Evolutionary conservation across 2,888 invertebrate genomes (phyloP).

Genomic region (Flexamia atlantica): DNA sequence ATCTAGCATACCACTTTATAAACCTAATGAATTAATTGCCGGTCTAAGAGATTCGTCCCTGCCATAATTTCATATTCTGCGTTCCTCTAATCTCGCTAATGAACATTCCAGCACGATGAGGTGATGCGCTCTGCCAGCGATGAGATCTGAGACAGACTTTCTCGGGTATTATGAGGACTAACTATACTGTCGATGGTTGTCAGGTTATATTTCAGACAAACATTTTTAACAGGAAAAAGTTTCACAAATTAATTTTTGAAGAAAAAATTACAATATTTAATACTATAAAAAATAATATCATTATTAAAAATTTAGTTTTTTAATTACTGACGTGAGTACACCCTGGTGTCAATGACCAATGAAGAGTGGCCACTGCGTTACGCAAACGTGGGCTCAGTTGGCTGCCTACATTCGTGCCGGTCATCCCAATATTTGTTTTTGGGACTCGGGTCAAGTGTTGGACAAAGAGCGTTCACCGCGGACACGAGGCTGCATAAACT

Average conservation of each 20-base stretch:
- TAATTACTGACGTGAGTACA: too few species aligned
- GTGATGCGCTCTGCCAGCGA: constrained; percentile 43
- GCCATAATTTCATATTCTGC: not conserved
- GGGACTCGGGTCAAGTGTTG: not conserved
- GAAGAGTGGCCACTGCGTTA: constrained; percentile 8
- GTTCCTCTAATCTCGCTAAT: constrained; percentile 6
- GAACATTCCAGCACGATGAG: constrained; percentile 27
- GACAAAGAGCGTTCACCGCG: not conserved
- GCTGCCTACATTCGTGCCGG: not conserved
- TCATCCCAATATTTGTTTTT: constrained; percentile 19
- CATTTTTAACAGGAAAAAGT: too few species aligned
- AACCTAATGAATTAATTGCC: not conserved
- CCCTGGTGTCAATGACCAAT: not conserved
- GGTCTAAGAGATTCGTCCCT: not conserved
- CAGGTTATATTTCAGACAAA: too few species aligned
- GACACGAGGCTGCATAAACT: not conserved
- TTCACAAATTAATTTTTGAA: too few species aligned
- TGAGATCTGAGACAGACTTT: too few species aligned
- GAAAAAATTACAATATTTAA: too few species aligned
- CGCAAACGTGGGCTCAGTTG: constrained; percentile 3
- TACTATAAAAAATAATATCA: too few species aligned
- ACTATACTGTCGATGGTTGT: too few species aligned
- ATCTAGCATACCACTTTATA: not conserved
- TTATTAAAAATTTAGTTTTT: too few species aligned
- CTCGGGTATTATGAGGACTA: too few species aligned